phyloP scores from a whole-genome alignment of 2,113 vertebrate genomes.

The Megaptera novaeangliae region DNA sequence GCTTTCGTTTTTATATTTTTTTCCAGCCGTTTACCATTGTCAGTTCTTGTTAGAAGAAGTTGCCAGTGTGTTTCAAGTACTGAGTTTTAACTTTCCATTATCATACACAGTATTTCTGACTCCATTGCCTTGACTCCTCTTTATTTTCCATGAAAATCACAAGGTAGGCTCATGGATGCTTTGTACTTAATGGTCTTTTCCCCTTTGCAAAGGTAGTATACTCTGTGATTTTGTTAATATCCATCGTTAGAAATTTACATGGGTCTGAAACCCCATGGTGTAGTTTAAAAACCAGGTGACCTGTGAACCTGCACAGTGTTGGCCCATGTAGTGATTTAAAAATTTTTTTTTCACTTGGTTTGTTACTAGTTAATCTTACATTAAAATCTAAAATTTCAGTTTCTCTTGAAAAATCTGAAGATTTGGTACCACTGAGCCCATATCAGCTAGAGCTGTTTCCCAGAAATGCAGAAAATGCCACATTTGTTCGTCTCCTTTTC shows the following conservation, averaged over 20 bases:
- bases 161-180: background rate
- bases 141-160: background rate
- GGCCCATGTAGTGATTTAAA: background rate
- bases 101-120: background rate
- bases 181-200: background rate
- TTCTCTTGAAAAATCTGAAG: conserved; percentile 15
- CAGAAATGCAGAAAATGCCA: background rate
- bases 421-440: background rate
- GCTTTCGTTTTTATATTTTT: background rate
- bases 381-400: background rate
- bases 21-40: background rate
- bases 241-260: background rate
- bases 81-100: background rate
- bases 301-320: background rate
- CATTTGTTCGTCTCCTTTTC: background rate
- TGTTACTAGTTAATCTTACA: background rate
- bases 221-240: background rate
- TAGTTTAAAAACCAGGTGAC: background rate
- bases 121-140: background rate
- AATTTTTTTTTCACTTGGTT: background rate
- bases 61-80: background rate
- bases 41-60: background rate
- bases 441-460: background rate
- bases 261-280: background rate
- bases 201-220: background rate